Evolutionary conservation across 1,140 invertebrate genomes (phyloP), one percentile per base, ranked within the genome.

Genomic region (Drosophila auraria): DNA sequence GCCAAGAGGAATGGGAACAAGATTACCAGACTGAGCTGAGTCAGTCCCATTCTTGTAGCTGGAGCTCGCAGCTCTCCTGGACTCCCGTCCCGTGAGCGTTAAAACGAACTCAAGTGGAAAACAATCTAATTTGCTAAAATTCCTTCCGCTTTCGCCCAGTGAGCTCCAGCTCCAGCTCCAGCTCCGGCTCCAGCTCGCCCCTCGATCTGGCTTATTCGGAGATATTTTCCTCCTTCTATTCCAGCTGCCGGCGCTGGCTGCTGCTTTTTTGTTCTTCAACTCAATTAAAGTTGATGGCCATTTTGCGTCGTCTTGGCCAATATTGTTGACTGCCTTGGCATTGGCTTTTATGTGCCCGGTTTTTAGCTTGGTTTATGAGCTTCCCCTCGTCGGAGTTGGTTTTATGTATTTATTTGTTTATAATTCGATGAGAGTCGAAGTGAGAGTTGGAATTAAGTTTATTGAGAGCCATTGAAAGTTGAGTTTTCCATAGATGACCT

Each of bases 61-160:
- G 30, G 27, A 17, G 27, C 51, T 23, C 14, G 53, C 17, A 20
- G 8, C 33, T 33, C 49, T 78, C 44, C 51, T 70, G 69, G 59
- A 53, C 58, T 69, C 60, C 59, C 61, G 68, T 36, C 56, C 74
- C 57, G 74, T 69, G 79, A 89, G 82, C 90, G 82, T 83, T 91
- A 91, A 92, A 92, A 87, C 86, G 90, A 92, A 92, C 86, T 92
- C 90, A 92, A 92, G 90, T 92, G 90, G 90, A 92, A 92, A 92
- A 92, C 90, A 92, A 92, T 92, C 89, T 92, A 92, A 92, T 92
- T 92, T 92, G 82, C 91, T 92, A 90, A 89, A 90, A 89, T 89
- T 89, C 82, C 84, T 84, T 89, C 86, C 84, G 84, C 84, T 87
- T 60, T 76, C 68, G 60, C 49, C 23, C 49, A 58, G 50, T 40